These are phyloP conservation scores for Nyleta sp. DNA, from an alignment of 2,888 invertebrate genomes.

Conservation along the genomic window DNA sequence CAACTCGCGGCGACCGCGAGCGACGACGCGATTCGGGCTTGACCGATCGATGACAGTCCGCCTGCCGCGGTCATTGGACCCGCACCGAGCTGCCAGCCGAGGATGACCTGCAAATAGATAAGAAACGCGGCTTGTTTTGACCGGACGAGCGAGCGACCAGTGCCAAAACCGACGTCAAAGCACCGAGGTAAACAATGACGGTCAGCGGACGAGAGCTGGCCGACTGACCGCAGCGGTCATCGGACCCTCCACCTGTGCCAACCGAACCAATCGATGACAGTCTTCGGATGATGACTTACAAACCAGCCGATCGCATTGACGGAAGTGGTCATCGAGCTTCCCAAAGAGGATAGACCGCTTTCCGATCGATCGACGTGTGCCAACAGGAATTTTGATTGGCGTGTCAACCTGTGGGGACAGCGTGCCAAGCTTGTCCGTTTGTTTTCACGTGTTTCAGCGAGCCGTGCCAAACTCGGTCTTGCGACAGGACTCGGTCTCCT, in stretches of 20 bases:
- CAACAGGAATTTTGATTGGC: constrained; percentile 3
- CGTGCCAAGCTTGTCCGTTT: too few relatives aligned
- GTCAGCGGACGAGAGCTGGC: constrained; percentile 14
- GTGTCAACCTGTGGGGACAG: too few relatives aligned
- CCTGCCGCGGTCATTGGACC: constrained; percentile 28
- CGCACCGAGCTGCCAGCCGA: not conserved
- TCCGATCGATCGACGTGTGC: constrained; percentile 28
- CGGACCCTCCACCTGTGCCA: constrained; percentile 1
- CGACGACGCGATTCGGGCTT: constrained; percentile 10
- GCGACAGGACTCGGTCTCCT: too few relatives aligned
- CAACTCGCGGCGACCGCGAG: constrained; percentile 29
- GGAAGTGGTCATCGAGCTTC: constrained; percentile 20
- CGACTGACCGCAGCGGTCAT: constrained; percentile 1
- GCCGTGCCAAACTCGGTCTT: too few relatives aligned
- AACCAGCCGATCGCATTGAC: constrained; percentile 3
- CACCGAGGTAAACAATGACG: constrained; percentile 27
- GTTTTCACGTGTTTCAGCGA: too few relatives aligned
- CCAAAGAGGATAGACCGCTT: constrained; percentile 6
- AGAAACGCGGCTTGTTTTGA: constrained; percentile 1
- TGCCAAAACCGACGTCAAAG: constrained; percentile 11
- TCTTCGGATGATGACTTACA: constrained; percentile 21
- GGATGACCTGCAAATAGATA: constrained; percentile 23
- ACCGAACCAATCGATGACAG: constrained; percentile 18
- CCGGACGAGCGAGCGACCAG: constrained; percentile 5
- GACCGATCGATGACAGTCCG: constrained; percentile 42